phyloP scores from a whole-genome alignment of 2,113 vertebrate genomes.

The Lota lota region DNA sequence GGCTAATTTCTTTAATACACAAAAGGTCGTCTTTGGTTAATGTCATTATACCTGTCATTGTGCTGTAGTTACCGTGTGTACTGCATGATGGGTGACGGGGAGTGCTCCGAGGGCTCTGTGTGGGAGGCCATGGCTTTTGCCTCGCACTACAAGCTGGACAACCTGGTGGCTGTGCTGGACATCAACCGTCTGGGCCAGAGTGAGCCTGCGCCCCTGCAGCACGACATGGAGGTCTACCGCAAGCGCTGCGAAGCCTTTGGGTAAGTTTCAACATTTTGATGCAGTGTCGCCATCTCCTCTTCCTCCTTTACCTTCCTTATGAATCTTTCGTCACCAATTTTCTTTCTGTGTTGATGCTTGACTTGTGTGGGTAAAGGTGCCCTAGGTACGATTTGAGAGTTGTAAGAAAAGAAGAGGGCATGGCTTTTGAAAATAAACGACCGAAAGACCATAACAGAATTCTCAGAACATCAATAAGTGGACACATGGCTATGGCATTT shows the following conservation, averaged over 20 bases:
- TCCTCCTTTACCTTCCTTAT: background rate
- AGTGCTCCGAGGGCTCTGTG: conserved; percentile 82
- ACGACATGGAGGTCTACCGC: conserved; percentile 71
- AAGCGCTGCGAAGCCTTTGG: conserved; percentile 87
- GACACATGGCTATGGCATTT: too few relatives aligned
- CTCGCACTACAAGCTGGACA: conserved; percentile 81
- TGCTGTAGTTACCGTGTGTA: conserved; percentile 81
- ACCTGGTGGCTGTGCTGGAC: conserved; percentile 83
- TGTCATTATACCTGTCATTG: background rate
- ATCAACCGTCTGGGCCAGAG: conserved; percentile 82
- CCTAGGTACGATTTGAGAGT: too few relatives aligned
- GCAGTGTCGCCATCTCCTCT: background rate
- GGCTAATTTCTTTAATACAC: too few relatives aligned
- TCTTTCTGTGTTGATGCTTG: too few relatives aligned
- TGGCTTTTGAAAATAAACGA: too few relatives aligned
- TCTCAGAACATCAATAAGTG: too few relatives aligned
- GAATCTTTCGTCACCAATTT: too few relatives aligned
- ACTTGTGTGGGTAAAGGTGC: too few relatives aligned
- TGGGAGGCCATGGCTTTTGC: conserved; percentile 91
- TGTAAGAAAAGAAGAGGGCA: too few relatives aligned
- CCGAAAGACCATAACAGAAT: too few relatives aligned
- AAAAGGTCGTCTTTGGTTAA: too few relatives aligned
- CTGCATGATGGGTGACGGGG: conserved; percentile 82
- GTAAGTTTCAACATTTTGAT: conserved; percentile 53
- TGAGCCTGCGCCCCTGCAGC: conserved; percentile 73